Evolutionary conservation across 2,113 vertebrate species (phyloP), one percentile per base, ranked within the genome.

Genomic region (Heterochromis multidens): DNA sequence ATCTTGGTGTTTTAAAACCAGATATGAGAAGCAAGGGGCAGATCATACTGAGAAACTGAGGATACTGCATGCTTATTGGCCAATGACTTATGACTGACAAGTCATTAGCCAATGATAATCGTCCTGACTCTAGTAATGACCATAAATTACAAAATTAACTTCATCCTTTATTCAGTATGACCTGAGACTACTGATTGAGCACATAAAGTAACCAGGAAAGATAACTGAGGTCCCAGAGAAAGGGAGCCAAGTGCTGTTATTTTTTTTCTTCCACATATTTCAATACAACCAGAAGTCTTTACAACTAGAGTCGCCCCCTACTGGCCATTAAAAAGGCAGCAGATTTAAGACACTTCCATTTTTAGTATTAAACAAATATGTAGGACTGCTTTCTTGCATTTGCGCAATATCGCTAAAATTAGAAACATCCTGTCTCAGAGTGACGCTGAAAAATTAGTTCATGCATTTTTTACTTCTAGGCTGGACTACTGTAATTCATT

Each of bases 1-100:
- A 12, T 70, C 23, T 6, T 19, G 23, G 8, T 2, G 40, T 46
- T 70, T 70, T 27, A 70, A 70, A 46, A 46, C 46, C 23, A 19
- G 65, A 46, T 70, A 37, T 65, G 35, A 65, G n/a, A n/a, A n/a
- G n/a, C n/a, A n/a, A n/a, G n/a, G n/a, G n/a, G 11, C 21, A 0
- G n/a, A 67, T 67, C 63, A 43, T 13, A 67, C 37, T 43, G 63
- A 67, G n/a, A 70, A 70, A 70, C n/a, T 43, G 23, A 70, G 17
- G 37, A 25, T 37, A 46, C 8, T 10, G 37, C 37, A 1, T 27
- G 63, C 37, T 43, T 10, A 43, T 12, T 43, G 10, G 43, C 0
- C 37, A 67, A 0, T 11, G 14, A 40, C n/a, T 65, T 40, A 23
- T 35, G 21, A 37, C 1, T 0, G 4, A 21, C 62, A 65, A 70